A percentile compares a stretch with the other conserved stretches of the same genome.
These are phyloP conservation scores for Drosophila acutilabella DNA, from an alignment of 2,888 invertebrate species.

Conservation along the genomic window DNA sequence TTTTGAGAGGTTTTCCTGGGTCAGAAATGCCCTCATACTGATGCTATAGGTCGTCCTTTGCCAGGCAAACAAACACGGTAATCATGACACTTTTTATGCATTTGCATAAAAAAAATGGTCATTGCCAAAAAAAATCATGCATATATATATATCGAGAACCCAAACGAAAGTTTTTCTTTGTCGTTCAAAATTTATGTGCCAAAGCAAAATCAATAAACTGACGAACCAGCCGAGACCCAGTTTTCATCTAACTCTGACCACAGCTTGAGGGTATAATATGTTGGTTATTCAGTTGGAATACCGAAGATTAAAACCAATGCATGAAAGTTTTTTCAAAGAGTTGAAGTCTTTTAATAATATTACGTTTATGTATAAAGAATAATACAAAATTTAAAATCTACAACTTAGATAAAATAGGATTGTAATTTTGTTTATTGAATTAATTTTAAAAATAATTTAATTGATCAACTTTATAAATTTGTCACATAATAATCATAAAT, in stretches of 20 bases:
- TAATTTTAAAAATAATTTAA: no score
- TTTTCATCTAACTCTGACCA: constrained; percentile 49
- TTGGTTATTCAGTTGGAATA: constrained; percentile 9
- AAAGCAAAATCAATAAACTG: constrained; percentile 76
- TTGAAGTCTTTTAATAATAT: background rate
- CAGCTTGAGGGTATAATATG: constrained; percentile 34
- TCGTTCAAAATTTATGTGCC: constrained; percentile 71
- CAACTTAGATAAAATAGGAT: no score
- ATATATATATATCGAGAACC: constrained; percentile 23
- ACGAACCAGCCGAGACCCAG: constrained; percentile 48
- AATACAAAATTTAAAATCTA: no score
- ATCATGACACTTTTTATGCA: constrained; percentile 80
- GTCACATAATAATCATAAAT: no score
- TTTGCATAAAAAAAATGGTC: constrained; percentile 65
- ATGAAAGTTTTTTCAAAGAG: background rate
- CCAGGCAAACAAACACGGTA: constrained; percentile 72
- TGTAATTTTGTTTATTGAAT: no score
- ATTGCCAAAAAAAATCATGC: constrained; percentile 22
- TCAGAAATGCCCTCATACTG: constrained; percentile 49
- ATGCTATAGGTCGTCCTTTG: constrained; percentile 33
- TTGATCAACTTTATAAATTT: no score
- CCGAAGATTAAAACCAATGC: background rate
- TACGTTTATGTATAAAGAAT: no score
- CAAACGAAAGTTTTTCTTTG: constrained; percentile 58
- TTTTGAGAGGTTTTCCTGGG: constrained; percentile 43